A percentile compares a stretch with the other conserved stretches of the same genome.
phyloP scores from a whole-genome alignment of 2,797 vertebrate genomes.

The Lithobates sylvaticus region DNA sequence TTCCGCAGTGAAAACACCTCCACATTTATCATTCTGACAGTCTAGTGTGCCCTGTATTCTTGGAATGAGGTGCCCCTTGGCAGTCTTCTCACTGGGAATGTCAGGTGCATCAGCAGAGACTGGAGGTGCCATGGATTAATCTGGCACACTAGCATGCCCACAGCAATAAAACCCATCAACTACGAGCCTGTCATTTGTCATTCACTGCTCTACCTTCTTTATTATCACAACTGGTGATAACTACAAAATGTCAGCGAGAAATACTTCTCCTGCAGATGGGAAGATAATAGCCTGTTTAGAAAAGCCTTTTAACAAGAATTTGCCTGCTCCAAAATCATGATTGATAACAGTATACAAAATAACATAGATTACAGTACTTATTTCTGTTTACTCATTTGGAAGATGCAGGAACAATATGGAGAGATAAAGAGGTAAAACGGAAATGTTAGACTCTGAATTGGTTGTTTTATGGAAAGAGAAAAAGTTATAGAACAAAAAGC shows the following conservation, averaged over 20 bases:
- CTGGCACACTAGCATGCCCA: not conserved
- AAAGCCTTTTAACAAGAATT: not conserved
- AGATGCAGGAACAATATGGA: no score
- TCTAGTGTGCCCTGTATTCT: not conserved
- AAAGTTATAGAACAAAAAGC: no score
- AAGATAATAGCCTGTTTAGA: not conserved
- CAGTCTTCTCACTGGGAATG: not conserved
- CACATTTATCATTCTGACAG: not conserved
- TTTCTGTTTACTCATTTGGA: no score
- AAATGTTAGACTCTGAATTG: no score
- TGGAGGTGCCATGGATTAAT: not conserved
- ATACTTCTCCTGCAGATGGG: not conserved
- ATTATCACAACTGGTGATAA: not conserved
- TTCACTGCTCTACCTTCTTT: not conserved
- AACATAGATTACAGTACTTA: no score
- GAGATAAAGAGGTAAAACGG: no score
- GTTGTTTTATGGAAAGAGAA: no score
- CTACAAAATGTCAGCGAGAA: not conserved
- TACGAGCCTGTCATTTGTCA: not conserved
- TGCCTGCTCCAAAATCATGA: not conserved
- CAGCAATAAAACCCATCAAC: not conserved
- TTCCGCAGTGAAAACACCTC: not conserved
- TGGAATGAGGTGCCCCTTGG: not conserved
- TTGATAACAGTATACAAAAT: not conserved
- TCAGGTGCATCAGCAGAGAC: not conserved